These are phyloP conservation scores for Eupristina koningsbergeri DNA, from an alignment of 1,140 invertebrate genomes.

Conservation along the genomic window DNA sequence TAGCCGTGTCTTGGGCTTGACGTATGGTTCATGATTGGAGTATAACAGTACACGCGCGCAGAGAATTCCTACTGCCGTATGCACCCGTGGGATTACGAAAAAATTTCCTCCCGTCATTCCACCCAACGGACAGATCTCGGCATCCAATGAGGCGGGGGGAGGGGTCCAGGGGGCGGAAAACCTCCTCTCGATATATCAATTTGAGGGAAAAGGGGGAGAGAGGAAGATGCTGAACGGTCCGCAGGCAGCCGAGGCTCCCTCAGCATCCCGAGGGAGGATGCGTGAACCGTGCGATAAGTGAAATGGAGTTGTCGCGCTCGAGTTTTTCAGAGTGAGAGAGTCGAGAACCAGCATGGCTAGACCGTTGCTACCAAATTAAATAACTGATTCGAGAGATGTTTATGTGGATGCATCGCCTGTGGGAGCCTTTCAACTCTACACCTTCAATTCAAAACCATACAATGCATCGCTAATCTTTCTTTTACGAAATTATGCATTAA, in stretches of 20 bases:
- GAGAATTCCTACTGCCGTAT: not conserved
- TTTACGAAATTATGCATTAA: no score
- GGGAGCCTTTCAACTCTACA: no score
- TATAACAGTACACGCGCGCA: constrained; percentile 35
- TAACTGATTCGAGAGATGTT: constrained; percentile 30
- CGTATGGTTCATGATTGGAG: constrained; percentile 68
- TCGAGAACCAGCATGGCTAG: not conserved
- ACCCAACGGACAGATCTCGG: no score
- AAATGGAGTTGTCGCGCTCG: constrained; percentile 33
- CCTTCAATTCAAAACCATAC: no score
- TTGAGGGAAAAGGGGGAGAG: not conserved
- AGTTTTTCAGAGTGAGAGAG: not conserved
- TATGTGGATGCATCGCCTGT: not conserved
- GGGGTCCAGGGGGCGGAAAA: not conserved
- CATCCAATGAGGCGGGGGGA: not conserved
- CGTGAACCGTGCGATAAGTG: constrained; percentile 54
- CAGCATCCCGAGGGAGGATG: not conserved
- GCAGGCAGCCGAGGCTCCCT: not conserved
- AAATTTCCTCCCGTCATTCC: constrained; percentile 5
- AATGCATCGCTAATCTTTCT: no score
- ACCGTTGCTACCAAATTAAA: not conserved
- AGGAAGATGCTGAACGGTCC: not conserved
- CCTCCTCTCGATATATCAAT: constrained; percentile 18
- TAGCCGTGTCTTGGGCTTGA: constrained; percentile 59
- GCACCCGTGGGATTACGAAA: constrained; percentile 42